Conservation (phyloP, 2,797 vertebrate genomes). For the Glyptemys insculpta region DNA sequence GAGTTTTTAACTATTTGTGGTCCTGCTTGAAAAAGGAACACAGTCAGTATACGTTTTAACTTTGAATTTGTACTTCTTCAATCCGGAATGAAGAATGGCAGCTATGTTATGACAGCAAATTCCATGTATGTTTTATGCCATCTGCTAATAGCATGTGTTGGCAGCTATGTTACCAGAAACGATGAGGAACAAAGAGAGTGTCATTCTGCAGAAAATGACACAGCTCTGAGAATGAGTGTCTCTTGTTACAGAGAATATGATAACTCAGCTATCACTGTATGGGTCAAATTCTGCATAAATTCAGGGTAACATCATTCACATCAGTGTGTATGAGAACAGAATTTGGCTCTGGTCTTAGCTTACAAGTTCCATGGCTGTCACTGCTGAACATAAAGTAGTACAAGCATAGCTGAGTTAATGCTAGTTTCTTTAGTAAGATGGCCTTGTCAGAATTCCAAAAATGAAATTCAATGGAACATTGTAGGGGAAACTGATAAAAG, state of each 20-base stretch:
- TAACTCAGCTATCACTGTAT: background rate
- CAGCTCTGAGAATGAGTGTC: slow-evolving; percentile 22
- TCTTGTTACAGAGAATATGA: slow-evolving; percentile 6
- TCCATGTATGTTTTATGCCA: slow-evolving; percentile 69
- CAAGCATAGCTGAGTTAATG: background rate
- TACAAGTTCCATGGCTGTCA: background rate
- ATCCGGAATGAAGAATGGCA: slow-evolving; percentile 63
- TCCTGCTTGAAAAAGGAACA: slow-evolving; percentile 5
- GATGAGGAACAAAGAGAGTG: slow-evolving; percentile 70
- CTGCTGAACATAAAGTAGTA: background rate
- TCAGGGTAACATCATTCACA: background rate
- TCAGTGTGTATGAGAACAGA: fast-evolving
- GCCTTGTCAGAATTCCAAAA: slow-evolving; percentile 3
- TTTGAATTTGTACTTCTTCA: slow-evolving; percentile 52
- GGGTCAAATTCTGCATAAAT: background rate
- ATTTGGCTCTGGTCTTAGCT: background rate
- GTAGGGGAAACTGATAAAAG: fast-evolving
- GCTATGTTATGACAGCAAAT: slow-evolving; percentile 77
- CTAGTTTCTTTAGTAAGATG: background rate
- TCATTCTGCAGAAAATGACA: slow-evolving; percentile 51
- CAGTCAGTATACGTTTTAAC: background rate
- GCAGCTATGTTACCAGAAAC: slow-evolving; percentile 75
- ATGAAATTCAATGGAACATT: background rate
- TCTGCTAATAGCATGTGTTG: slow-evolving; percentile 79
- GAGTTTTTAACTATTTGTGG: slow-evolving; percentile 19